Conservation (phyloP, 1,140 invertebrate species). For the Cotesia vestalis region DNA sequence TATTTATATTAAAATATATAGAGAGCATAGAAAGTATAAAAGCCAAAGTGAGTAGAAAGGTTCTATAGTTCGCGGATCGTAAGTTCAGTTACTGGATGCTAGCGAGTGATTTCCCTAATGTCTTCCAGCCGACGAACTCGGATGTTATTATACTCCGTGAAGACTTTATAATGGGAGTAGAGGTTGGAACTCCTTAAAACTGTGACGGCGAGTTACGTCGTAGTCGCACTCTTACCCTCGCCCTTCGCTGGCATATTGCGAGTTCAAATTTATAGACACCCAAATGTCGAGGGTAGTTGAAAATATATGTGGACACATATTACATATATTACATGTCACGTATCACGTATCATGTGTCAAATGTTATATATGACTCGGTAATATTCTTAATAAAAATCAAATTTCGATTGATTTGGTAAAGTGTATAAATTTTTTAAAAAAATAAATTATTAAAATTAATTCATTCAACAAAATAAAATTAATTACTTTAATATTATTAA, state of each 20-base stretch:
- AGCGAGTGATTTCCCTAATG: slow-evolving; percentile 62
- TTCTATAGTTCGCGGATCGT: neutral
- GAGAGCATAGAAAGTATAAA: no score
- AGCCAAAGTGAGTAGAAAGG: neutral
- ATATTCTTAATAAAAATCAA: no score
- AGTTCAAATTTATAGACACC: slow-evolving; percentile 27
- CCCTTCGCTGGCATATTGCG: slow-evolving; percentile 21
- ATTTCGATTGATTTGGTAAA: no score
- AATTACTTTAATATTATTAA: no score
- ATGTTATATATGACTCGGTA: no score
- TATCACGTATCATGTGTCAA: no score
- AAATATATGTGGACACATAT: slow-evolving; percentile 15
- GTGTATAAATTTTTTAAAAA: no score
- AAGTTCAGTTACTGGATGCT: no score
- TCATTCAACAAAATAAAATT: no score
- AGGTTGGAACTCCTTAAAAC: slow-evolving; percentile 62
- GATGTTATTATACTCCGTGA: slow-evolving; percentile 66
- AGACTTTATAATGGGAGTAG: slow-evolving; percentile 63
- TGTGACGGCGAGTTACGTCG: slow-evolving; percentile 40
- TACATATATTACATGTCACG: no score
- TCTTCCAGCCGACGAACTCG: slow-evolving; percentile 60
- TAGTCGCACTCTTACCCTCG: neutral
- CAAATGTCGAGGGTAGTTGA: neutral
- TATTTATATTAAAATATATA: no score
- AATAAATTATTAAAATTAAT: no score